These are phyloP conservation scores for Oxyscelio sp. DNA, from an alignment of 2,888 invertebrate species.

Conservation along the genomic window DNA sequence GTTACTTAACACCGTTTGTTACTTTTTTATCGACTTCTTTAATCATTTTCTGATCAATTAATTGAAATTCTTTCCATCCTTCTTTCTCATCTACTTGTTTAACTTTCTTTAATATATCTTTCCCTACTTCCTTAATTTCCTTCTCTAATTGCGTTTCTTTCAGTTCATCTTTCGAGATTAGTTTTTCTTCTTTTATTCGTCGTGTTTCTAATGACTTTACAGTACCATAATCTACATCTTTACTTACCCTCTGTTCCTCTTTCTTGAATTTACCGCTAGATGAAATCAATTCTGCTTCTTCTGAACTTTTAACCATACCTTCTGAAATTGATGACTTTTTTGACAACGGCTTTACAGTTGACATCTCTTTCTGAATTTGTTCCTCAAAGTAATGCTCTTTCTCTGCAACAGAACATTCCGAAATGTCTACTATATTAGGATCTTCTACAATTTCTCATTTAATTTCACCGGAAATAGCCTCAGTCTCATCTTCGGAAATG, in stretches of 20 bases:
- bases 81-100: constrained; percentile 3
- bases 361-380: constrained; percentile 90
- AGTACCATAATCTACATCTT: constrained; percentile 39
- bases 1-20: neutral
- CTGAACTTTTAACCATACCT: constrained; percentile 45
- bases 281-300: constrained; percentile 50
- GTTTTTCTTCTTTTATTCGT: constrained; percentile 12
- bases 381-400: constrained; percentile 91
- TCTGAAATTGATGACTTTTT: constrained; percentile 75
- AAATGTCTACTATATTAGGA: constrained; percentile 88
- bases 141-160: constrained; percentile 30
- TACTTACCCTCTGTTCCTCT: constrained; percentile 42
- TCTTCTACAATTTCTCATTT: constrained; percentile 84
- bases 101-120: neutral
- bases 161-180: neutral
- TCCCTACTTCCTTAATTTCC: constrained; percentile 1
- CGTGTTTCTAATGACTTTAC: constrained; percentile 10
- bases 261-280: constrained; percentile 23
- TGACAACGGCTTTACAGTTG: constrained; percentile 73
- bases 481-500: constrained; percentile 81
- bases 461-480: constrained; percentile 77
- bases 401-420: constrained; percentile 89
- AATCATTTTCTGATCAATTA: constrained; percentile 53
- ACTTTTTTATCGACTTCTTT: constrained; percentile 39
- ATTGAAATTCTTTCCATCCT: neutral